Percentiles rank a stretch among this genome's conserved stretches.
phyloP scores from a whole-genome alignment of 37 sponge, comb jelly and placozoan genomes.

The Halisarca cf. caerulea region DNA sequence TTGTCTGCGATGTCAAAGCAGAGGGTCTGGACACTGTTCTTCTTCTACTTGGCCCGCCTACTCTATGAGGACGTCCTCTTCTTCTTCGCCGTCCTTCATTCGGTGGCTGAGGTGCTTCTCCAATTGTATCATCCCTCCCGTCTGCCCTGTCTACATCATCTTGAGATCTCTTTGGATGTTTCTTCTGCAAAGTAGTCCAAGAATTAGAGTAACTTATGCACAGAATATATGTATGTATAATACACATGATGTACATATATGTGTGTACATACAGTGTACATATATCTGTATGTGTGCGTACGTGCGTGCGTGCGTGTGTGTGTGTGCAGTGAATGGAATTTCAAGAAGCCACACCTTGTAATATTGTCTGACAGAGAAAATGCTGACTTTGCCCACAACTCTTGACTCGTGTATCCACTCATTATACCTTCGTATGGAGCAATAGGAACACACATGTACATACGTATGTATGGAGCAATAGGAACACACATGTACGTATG shows the following conservation, averaged over 20 bases:
- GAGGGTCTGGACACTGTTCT: constrained; percentile 20
- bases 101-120: no score
- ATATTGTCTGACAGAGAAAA: background rate
- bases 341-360: background rate
- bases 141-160: no score
- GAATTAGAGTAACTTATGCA: no score
- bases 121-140: no score
- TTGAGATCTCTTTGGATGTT: no score
- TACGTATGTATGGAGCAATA: no score
- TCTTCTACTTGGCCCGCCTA: constrained; percentile 21
- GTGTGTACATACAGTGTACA: background rate
- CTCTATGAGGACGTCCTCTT: background rate
- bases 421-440: constrained; percentile 49
- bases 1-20: no score
- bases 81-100: background rate
- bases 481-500: no score
- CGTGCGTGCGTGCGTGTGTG: constrained; percentile 3
- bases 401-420: constrained; percentile 78
- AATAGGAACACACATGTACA: no score
- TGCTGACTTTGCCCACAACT: constrained; percentile 39
- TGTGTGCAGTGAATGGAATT: background rate
- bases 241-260: background rate
- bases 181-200: no score
- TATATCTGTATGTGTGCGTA: background rate
- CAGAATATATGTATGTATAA: background rate